Base-by-base conservation (phyloP, 2,888 invertebrate genomes). In the Periphyllus acericola region DNA sequence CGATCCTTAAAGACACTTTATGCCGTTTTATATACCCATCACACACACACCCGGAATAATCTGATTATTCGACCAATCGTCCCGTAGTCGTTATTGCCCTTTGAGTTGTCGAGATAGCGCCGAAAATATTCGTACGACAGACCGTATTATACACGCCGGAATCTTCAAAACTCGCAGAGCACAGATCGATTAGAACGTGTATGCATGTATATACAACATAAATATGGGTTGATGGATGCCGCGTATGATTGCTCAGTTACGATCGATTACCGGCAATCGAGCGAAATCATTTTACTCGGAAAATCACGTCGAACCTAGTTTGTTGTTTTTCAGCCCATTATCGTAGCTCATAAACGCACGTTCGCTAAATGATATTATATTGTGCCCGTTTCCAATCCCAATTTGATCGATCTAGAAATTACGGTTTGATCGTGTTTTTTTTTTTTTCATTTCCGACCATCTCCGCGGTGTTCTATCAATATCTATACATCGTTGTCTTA, bases 321-420 rank as follows among this genome's bases (percentile, higher is more conserved):
- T 52, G 14, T 71, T 40, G 29, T 25, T 32, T 36, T 68, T 68
- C 32, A 82, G 17, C 71, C 34, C 17, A 83, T 82, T 71, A 72
- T 72, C 34, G 72, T n/a, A 36, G 55, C 19, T 83, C 83, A 74
- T 83, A 52, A 55, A 72, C 72, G 72, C 34, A 55, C 55, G 83
- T 83, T n/a, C 72, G n/a, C 74, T 55, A 72, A 52, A 36, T 19
- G 52, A 72, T 21, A 81, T 17, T 32, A 9, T n/a, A 36, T 66
- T 72, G 82, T 72, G 34, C 72, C 52, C 34, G 29, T 83, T 83
- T 72, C 32, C n/a, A 82, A 32, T 52, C 6, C 25, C 11, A 14
- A 19, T 29, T 29, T 29, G 21, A 71, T 82, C 11, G 46, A 19
- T 32, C 81, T 52, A 34, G 25, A 82, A 34, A 82, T 71, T 19